Percentiles rank a stretch among this genome's conserved stretches.
These are phyloP conservation scores for Cyprinodon variegatus DNA, from an alignment of 2,113 vertebrate genomes.

Conservation along the genomic window DNA sequence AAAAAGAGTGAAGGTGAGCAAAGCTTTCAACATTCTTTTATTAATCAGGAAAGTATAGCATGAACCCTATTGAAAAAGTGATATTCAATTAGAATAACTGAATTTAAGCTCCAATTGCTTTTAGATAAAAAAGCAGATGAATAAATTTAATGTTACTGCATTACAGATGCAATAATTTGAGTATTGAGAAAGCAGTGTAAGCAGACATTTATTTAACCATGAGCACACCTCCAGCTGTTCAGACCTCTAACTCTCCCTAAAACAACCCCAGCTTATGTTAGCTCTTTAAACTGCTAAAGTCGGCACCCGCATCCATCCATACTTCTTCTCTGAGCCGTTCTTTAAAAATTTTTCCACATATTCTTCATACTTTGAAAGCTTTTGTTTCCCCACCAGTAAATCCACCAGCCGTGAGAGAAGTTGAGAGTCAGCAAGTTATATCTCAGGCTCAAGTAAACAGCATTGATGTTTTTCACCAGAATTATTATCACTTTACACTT, in stretches of 20 bases:
- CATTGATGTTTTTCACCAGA: constrained; percentile 28
- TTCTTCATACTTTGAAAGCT: constrained; percentile 60
- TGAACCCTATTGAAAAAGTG: constrained; percentile 86
- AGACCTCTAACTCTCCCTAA: constrained; percentile 72
- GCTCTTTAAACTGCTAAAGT: constrained; percentile 39
- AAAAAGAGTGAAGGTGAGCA: constrained; percentile 81
- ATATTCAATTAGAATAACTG: constrained; percentile 71
- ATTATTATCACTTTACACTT: constrained; percentile 32
- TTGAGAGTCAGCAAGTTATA: constrained; percentile 64
- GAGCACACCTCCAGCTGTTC: constrained; percentile 79
- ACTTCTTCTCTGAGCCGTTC: constrained; percentile 44
- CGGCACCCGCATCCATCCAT: constrained; percentile 52
- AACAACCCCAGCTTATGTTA: constrained; percentile 23
- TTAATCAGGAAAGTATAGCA: constrained; percentile 79
- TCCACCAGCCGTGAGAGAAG: constrained; percentile 60
- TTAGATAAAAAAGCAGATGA: constrained; percentile 32
- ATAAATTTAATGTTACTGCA: constrained; percentile 34
- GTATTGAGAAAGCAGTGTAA: constrained; percentile 85
- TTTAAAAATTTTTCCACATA: constrained; percentile 64
- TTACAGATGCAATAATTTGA: constrained; percentile 44
- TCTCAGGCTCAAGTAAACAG: constrained; percentile 50
- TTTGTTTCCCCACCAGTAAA: constrained; percentile 57
- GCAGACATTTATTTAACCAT: constrained; percentile 64
- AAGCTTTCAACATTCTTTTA: constrained; percentile 70
- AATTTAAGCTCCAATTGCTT: constrained; percentile 43